A percentile compares a stretch with the other conserved stretches of the same genome.
phyloP scores from a whole-genome alignment of 1,140 invertebrate species.

The Cyrtorhinus lividipennis region DNA sequence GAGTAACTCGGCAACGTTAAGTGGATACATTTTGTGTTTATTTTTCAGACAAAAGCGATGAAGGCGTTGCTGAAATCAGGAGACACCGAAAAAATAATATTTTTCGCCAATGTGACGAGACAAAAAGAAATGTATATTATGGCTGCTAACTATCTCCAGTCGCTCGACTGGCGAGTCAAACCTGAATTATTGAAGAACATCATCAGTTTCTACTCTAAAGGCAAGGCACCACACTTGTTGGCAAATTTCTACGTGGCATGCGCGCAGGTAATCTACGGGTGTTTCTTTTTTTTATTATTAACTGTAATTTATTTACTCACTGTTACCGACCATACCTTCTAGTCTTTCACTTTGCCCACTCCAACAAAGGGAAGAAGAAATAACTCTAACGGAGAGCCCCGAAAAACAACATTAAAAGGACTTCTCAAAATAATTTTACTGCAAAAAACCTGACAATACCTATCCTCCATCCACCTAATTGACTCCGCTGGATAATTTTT shows the following conservation, averaged over 20 bases:
- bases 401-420: no score
- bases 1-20: no score
- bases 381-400: no score
- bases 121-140: conserved; percentile 85
- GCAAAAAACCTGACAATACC: no score
- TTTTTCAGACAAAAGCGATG: conserved; percentile 67
- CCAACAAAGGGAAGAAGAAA: no score
- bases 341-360: no score
- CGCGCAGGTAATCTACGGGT: conserved; percentile 61
- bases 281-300: no score
- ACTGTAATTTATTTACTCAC: background rate
- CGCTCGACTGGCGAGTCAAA: conserved; percentile 80
- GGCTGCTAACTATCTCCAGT: conserved; percentile 94
- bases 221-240: conserved; percentile 73
- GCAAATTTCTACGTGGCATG: conserved; percentile 91
- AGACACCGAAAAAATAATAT: conserved; percentile 91
- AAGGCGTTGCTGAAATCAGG: conserved; percentile 91
- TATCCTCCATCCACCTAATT: no score
- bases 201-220: conserved; percentile 87
- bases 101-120: conserved; percentile 88
- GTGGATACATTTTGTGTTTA: conserved; percentile 18
- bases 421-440: no score
- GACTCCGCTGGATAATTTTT: background rate
- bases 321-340: background rate
- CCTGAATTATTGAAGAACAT: conserved; percentile 82